Base-by-base conservation (phyloP, 2,797 vertebrate species). In the Gymnocypris eckloni region DNA sequence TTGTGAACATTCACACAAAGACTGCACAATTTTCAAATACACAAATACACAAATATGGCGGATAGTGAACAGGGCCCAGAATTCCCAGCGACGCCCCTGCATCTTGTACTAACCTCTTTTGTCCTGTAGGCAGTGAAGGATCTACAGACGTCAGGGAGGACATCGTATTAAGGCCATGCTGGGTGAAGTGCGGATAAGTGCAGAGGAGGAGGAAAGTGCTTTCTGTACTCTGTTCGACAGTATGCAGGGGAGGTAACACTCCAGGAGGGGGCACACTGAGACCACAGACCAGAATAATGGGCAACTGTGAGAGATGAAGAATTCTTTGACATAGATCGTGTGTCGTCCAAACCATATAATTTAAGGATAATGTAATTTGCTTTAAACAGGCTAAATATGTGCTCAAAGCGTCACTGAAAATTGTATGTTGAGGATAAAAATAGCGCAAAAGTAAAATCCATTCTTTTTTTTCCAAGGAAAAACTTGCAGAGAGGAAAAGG, bases 211-310 rank as follows among this genome's bases (percentile, higher is more conserved):
- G 79, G 96, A 97, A 90, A 96, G 90, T 0, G 95, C 96, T 69
- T 97, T 98, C 92, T 97, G 96, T n/a, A 92, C 93, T 2, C 96
- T 98, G 20, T 98, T 97, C 54, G 91, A 95, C 92, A 96, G 92
- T 91, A 93, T 80, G 64, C 77, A 72, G 80, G 87, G 87, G 6
- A 61, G 81, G 39, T 4, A 7, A 18, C 18, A 82, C 13, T 33
- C 79, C 88, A 87, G 52, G 16, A 87, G 86, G 76, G 70, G 83
- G 80, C 75, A 59, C 45, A 76, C 70, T 54, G 18, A n/a, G 20
- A 72, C 13, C 59, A 84, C 48, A 39, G 33, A 48, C 6, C 48
- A 22, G n/a, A 67, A 52, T 12, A 67, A 83, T 84, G 45, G 10
- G 48, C 72, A 12, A 12, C 56, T 76, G 73, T 37, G 10, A 52